Percentiles rank a stretch among this genome's conserved stretches.
phyloP scores from a whole-genome alignment of 2,888 invertebrate species.

The Melikaiella ostensackeni region DNA sequence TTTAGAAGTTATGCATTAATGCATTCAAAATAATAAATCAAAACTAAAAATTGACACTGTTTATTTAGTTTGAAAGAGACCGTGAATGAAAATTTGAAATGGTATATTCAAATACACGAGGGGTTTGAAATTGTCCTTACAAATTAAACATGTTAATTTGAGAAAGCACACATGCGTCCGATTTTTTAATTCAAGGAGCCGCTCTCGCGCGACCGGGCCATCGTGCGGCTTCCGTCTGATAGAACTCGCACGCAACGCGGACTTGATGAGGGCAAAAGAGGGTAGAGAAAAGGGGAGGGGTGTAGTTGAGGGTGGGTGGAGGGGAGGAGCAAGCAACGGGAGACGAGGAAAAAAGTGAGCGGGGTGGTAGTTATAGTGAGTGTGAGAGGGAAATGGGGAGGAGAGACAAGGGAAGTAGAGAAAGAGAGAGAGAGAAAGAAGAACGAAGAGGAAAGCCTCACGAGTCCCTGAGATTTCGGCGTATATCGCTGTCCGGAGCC shows the following conservation, averaged over 20 bases:
- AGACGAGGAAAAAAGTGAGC: conserved; percentile 29
- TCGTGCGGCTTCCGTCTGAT: conserved; percentile 38
- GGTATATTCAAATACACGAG: not conserved
- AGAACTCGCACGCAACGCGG: conserved; percentile 31
- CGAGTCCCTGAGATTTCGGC: conserved; percentile 48
- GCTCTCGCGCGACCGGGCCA: conserved; percentile 30
- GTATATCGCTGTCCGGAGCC: conserved; percentile 54
- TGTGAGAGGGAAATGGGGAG: conserved; percentile 36
- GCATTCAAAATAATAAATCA: not conserved
- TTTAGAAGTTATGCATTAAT: not conserved
- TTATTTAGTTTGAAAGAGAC: not conserved
- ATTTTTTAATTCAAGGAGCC: not conserved
- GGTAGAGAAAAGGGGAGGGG: conserved; percentile 32
- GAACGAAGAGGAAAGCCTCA: conserved; percentile 44
- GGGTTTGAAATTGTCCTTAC: not conserved
- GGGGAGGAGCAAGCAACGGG: conserved; percentile 9
- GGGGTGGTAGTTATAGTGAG: conserved; percentile 27
- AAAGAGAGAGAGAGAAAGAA: conserved; percentile 43
- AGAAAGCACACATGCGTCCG: not conserved
- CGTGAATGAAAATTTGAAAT: not conserved
- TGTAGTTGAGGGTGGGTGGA: conserved; percentile 33
- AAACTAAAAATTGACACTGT: not conserved
- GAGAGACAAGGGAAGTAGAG: conserved; percentile 37
- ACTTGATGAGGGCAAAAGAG: conserved; percentile 38
- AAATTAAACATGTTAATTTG: not conserved